Base-by-base conservation (phyloP, 2,113 vertebrate species). In the Ginglymostoma cirratum region DNA sequence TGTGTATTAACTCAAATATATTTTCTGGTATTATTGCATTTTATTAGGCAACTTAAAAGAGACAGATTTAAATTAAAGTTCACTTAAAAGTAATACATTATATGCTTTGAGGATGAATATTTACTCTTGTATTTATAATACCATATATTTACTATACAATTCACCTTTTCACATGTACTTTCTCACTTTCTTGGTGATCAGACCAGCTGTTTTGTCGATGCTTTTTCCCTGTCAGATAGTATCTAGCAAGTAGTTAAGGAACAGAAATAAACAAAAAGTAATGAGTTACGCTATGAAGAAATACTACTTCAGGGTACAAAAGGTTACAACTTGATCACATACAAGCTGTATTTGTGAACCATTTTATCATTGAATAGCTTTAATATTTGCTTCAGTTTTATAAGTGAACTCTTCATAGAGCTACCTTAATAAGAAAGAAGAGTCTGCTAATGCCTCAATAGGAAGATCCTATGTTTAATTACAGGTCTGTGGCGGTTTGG, bases 111-210 rank as follows among this genome's bases (percentile, higher is more conserved):
- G 61, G 61, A 90, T n/a, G 55, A 45, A 66, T 38, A 66, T 48
- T 48, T 48, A 48, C 3, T 48, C 48, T 48, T 48, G 48, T 48
- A 3, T 55, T 42, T 17, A 4, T 1, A 17, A 0, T 5, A 90
- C 69, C 1, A 97, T 97, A 61, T 12, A 12, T 61, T 42, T 17
- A 8, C 1, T 21, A 0, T 5, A 90, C 69, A 2, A 97, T 97
- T 98, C 97, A 99, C 99, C 98, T 99, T 96, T 98, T 99, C 14
- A 96, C 23, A 85, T 96, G 96, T 96, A 97, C 97, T 97, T 98
- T 99, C 96, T 98, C 97, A 27, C 24, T 96, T 96, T 98, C 97
- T 85, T 97, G 98, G 95, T 98, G 98, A 66, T 97, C 98, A 78
- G 97, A 96, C 98, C 98, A 98, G 95, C 98, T 97, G 95, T 98